Conservation (phyloP, 2,888 invertebrate species). For the Serrognathus titanus region DNA sequence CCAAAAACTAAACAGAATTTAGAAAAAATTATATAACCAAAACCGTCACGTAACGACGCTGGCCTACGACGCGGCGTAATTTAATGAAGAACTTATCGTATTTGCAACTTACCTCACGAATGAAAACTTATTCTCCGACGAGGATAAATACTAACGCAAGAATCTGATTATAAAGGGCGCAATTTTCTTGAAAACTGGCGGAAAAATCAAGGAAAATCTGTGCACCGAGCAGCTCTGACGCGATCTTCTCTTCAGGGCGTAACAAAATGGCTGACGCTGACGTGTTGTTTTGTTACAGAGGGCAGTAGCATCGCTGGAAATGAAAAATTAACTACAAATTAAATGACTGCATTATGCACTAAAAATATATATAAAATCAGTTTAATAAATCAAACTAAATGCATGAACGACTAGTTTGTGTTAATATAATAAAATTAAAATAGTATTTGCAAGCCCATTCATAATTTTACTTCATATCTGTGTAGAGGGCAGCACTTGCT, state of each 20-base stretch:
- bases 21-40: background rate
- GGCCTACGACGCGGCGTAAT: background rate
- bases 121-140: constrained; percentile 21
- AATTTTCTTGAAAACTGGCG: constrained; percentile 15
- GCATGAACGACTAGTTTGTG: no score
- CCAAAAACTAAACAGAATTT: constrained; percentile 1
- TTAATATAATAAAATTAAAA: no score
- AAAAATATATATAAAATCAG: no score
- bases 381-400: no score
- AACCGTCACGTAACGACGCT: no score
- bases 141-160: constrained; percentile 5
- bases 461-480: no score
- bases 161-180: background rate
- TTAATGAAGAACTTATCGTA: constrained; percentile 19
- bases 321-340: no score
- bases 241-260: constrained; percentile 10
- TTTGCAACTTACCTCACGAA: constrained; percentile 22
- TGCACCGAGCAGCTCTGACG: constrained; percentile 12
- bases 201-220: constrained; percentile 9
- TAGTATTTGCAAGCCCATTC: no score
- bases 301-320: background rate
- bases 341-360: no score
- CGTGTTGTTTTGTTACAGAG: background rate
- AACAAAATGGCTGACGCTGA: constrained; percentile 16
- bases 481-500: no score